Percentiles rank a stretch among this genome's conserved stretches.
Evolutionary conservation across 2,888 invertebrate genomes (phyloP).

Genomic region (Lottia gigantea): DNA sequence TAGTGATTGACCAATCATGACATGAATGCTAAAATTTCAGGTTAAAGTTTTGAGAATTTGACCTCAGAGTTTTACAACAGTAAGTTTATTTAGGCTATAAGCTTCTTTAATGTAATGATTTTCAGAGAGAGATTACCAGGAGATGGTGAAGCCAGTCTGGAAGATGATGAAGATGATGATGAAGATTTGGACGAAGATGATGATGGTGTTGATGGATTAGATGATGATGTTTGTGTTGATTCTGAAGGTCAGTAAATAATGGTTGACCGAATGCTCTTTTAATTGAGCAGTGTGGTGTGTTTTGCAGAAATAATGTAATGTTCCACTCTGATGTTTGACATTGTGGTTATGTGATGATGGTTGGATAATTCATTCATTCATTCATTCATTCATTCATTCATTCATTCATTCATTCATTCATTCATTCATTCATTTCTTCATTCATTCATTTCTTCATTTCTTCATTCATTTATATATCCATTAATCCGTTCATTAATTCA

Average conservation of each 20-base stretch:
- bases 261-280: no score
- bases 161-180: slow-evolving; percentile 41
- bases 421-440: no score
- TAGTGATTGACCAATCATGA: no score
- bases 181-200: slow-evolving; percentile 31
- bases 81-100: no score
- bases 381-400: background rate
- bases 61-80: no score
- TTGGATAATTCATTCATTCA: background rate
- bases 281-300: no score
- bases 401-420: slow-evolving; percentile 13
- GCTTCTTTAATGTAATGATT: slow-evolving; percentile 10
- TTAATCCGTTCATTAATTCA: background rate
- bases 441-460: no score
- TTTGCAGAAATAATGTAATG: no score
- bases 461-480: background rate
- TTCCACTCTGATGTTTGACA: slow-evolving; percentile 35
- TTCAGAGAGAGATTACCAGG: slow-evolving; percentile 57
- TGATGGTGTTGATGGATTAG: slow-evolving; percentile 42
- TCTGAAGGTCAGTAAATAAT: slow-evolving; percentile 10
- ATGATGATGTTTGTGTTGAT: slow-evolving; percentile 44
- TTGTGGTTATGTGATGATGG: slow-evolving; percentile 13
- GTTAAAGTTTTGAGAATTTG: no score
- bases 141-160: slow-evolving; percentile 58
- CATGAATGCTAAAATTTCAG: no score